Conservation (phyloP, 2,113 vertebrate genomes). For the Rousettus leschenaultii region DNA sequence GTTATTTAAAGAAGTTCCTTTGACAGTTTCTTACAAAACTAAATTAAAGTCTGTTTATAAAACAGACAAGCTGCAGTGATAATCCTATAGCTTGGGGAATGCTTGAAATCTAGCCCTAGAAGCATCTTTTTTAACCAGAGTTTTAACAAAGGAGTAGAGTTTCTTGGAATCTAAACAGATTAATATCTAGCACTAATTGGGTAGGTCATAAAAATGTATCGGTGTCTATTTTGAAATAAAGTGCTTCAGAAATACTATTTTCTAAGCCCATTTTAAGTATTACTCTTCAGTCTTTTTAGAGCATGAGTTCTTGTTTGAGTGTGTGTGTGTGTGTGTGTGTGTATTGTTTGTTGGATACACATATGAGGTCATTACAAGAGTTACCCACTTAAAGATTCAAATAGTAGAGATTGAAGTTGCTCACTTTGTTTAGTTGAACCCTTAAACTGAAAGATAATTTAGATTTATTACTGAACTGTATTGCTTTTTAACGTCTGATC, state of each 20-base stretch:
- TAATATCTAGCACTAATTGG: constrained; percentile 37
- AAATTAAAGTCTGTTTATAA: constrained; percentile 72
- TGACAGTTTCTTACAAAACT: constrained; percentile 67
- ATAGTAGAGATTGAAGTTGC: neutral
- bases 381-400: neutral
- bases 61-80: constrained; percentile 39
- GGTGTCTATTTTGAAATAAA: neutral
- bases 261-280: constrained; percentile 15
- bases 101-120: constrained; percentile 43
- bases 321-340: neutral
- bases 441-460: neutral
- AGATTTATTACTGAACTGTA: neutral
- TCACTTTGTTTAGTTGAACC: neutral
- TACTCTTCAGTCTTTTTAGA: neutral
- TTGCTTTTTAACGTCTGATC: neutral
- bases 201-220: neutral
- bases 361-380: neutral
- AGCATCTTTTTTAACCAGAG: neutral
- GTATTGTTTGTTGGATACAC: neutral
- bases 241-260: constrained; percentile 23
- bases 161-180: constrained; percentile 32
- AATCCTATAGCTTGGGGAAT: constrained; percentile 57
- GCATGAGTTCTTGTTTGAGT: neutral
- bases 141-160: constrained; percentile 32
- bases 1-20: constrained; percentile 69